A percentile compares a stretch with the other conserved stretches of the same genome.
Conservation (phyloP, 2,888 invertebrate genomes). For the Stenotaenia linearis region DNA sequence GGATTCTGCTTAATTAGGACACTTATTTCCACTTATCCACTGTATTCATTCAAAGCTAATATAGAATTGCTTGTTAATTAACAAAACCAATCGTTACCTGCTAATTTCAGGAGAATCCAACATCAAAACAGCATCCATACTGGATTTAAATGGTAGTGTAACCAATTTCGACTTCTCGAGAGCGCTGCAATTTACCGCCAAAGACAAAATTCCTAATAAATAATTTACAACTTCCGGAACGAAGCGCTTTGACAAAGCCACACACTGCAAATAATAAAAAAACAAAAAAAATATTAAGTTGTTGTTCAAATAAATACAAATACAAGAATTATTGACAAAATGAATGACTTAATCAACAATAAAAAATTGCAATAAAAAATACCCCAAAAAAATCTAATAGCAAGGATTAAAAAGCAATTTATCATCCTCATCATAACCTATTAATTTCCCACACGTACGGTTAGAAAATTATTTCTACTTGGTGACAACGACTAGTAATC, state of each 20-base stretch:
- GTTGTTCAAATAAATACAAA: too few relatives aligned
- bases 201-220: conserved; percentile 66
- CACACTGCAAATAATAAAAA: conserved; percentile 61
- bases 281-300: too few relatives aligned
- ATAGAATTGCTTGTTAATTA: background rate
- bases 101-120: background rate
- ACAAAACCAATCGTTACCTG: background rate
- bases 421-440: background rate
- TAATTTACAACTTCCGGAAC: conserved; percentile 75
- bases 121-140: background rate
- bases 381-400: too few relatives aligned
- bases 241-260: conserved; percentile 68
- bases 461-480: background rate
- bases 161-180: background rate
- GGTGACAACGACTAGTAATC: background rate
- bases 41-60: background rate
- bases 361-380: background rate
- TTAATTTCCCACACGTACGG: background rate
- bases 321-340: background rate
- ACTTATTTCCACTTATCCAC: too few relatives aligned
- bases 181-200: conserved; percentile 51
- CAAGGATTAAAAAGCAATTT: too few relatives aligned
- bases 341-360: background rate
- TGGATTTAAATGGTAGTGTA: background rate
- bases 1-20: too few relatives aligned